phyloP scores from a whole-genome alignment of 1,140 invertebrate genomes.

The Lerema accius region DNA sequence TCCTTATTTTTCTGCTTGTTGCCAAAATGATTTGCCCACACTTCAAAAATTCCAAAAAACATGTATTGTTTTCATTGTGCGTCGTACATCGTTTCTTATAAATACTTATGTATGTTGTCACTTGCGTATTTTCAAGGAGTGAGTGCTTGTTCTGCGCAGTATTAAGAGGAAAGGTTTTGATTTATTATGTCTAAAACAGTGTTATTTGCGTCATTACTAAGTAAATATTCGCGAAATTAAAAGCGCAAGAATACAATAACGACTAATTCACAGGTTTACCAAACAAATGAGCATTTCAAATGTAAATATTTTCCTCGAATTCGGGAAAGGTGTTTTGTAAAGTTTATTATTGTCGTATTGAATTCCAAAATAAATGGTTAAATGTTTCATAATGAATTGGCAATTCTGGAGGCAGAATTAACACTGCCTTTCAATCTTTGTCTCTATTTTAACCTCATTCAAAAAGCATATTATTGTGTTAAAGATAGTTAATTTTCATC shows the following conservation, averaged over 20 bases:
- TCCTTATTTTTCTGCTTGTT: too few relatives aligned
- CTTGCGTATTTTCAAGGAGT: slow-evolving; percentile 9
- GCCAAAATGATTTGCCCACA: too few relatives aligned
- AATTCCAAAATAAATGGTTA: not conserved
- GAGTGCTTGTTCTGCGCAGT: slow-evolving; percentile 4
- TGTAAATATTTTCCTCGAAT: slow-evolving; percentile 13
- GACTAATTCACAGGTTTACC: not conserved
- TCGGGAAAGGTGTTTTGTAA: not conserved
- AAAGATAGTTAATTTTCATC: too few relatives aligned
- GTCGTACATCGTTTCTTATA: slow-evolving; percentile 13
- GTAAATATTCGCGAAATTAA: not conserved
- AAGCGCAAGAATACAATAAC: not conserved
- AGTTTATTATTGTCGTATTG: too few relatives aligned
- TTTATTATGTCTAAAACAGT: slow-evolving; percentile 12
- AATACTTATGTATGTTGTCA: slow-evolving; percentile 15
- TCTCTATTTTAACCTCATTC: too few relatives aligned
- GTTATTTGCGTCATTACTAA: slow-evolving; percentile 19
- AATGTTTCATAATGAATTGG: too few relatives aligned
- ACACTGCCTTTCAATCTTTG: too few relatives aligned
- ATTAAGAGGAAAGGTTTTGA: slow-evolving; percentile 7
- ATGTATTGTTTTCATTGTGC: slow-evolving; percentile 7
- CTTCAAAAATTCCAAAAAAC: not conserved
- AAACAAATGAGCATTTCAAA: slow-evolving; percentile 3
- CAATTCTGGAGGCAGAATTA: too few relatives aligned
- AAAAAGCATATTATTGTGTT: too few relatives aligned